Percentiles rank a stretch among this genome's conserved stretches.
phyloP scores from a whole-genome alignment of 2,113 vertebrate genomes.

The Nesogale talazaci region DNA sequence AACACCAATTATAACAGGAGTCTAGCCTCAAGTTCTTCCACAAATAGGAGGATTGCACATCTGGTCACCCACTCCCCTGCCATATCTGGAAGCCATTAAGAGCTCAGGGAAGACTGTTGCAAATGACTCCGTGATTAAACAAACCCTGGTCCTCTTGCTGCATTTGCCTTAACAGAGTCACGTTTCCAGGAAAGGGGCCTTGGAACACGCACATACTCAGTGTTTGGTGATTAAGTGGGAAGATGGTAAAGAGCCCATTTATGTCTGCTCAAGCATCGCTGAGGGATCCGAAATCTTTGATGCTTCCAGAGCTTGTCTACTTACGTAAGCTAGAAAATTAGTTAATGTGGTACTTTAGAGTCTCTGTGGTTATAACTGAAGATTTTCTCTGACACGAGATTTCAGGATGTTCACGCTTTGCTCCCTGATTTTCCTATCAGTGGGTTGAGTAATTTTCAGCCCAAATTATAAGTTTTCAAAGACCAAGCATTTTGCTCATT shows the following conservation, averaged over 20 bases:
- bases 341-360: conserved; percentile 53
- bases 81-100: not conserved
- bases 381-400: conserved; percentile 59
- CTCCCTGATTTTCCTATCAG: conserved; percentile 35
- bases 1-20: conserved; percentile 30
- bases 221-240: conserved; percentile 3
- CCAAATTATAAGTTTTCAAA: conserved; percentile 51
- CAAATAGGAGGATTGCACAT: not conserved
- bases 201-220: not conserved
- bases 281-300: conserved; percentile 45
- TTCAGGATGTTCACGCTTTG: conserved; percentile 39
- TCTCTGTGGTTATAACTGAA: conserved; percentile 52
- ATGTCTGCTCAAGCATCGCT: not conserved
- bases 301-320: conserved; percentile 22
- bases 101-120: not conserved
- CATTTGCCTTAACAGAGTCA: not conserved
- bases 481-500: conserved; percentile 34
- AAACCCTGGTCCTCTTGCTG: not conserved
- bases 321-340: conserved; percentile 50
- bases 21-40: not conserved
- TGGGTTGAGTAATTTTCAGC: conserved; percentile 19
- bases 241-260: conserved; percentile 40
- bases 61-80: not conserved
- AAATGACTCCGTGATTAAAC: conserved; percentile 29
- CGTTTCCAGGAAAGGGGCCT: not conserved